A percentile compares a stretch with the other conserved stretches of the same genome.
Conservation (phyloP, 2,888 invertebrate genomes). For the Conops quadrifasciatus region DNA sequence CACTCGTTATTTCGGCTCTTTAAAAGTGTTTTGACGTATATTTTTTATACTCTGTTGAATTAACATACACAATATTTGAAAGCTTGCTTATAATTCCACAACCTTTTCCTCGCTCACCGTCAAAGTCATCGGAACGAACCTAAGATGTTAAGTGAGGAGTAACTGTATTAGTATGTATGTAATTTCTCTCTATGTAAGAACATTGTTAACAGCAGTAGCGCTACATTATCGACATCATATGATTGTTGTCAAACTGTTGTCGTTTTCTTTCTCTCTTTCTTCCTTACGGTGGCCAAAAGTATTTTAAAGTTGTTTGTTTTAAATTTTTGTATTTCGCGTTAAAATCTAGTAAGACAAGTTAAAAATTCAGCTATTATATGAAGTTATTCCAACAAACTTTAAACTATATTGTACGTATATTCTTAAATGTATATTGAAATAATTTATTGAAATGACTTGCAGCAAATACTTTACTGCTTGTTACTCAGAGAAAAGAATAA, state of each 20-base stretch:
- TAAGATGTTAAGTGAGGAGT: too few species aligned
- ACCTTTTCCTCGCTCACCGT: too few species aligned
- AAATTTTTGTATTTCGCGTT: constrained; percentile 9
- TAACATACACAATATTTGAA: too few species aligned
- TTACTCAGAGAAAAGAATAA: background rate
- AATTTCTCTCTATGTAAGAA: background rate
- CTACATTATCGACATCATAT: constrained; percentile 29
- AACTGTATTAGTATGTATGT: background rate
- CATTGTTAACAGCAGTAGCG: background rate
- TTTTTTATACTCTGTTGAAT: too few species aligned
- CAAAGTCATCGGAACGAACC: too few species aligned
- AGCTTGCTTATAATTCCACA: too few species aligned
- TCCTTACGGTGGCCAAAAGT: background rate
- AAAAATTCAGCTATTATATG: constrained; percentile 17
- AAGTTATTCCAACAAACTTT: constrained; percentile 21
- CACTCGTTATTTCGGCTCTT: too few species aligned
- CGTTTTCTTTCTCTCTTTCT: background rate
- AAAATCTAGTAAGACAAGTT: too few species aligned
- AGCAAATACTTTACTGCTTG: background rate
- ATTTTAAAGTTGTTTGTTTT: constrained; percentile 5
- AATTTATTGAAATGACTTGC: background rate
- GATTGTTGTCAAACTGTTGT: constrained; percentile 7
- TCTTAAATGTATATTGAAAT: background rate
- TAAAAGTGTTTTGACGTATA: too few species aligned
- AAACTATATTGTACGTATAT: constrained; percentile 31